Evolutionary conservation across 92 coral and sea anemone species (phyloP).

Genomic region (Desmophyllum pertusum): DNA sequence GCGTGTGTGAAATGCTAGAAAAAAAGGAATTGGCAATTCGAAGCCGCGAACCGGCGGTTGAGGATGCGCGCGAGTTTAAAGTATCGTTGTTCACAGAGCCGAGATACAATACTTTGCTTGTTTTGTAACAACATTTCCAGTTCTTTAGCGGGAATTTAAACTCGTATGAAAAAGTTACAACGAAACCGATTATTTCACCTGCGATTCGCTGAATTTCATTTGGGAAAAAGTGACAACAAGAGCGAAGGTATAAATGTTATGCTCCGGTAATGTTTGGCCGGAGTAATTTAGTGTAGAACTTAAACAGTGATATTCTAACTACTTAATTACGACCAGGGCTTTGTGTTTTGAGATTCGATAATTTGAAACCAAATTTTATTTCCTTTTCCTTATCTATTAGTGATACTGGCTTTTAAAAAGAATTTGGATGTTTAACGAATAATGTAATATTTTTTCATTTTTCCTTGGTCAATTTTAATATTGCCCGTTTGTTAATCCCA

Average conservation of each 20-base stretch:
- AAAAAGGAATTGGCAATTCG: background rate
- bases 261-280: conserved; percentile 19
- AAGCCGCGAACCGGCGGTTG: background rate
- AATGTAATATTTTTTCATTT: background rate
- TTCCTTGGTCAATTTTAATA: background rate
- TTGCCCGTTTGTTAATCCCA: background rate
- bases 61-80: background rate
- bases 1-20: background rate
- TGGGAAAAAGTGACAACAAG: background rate
- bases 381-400: conserved; percentile 33
- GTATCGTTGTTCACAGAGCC: background rate
- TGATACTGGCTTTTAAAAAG: conserved; percentile 17
- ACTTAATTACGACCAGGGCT: conserved; percentile 55
- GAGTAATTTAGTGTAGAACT: conserved; percentile 42
- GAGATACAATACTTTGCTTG: background rate
- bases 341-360: conserved; percentile 40
- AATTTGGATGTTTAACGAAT: conserved; percentile 5
- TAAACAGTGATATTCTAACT: conserved; percentile 52
- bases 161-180: conserved; percentile 1
- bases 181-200: background rate
- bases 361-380: conserved; percentile 37
- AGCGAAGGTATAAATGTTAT: conserved; percentile 18
- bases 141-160: background rate
- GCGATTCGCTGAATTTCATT: background rate
- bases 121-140: background rate